A percentile compares a stretch with the other conserved stretches of the same genome.
phyloP scores from a whole-genome alignment of 2,888 invertebrate species.

The Stenodera caucasica region DNA sequence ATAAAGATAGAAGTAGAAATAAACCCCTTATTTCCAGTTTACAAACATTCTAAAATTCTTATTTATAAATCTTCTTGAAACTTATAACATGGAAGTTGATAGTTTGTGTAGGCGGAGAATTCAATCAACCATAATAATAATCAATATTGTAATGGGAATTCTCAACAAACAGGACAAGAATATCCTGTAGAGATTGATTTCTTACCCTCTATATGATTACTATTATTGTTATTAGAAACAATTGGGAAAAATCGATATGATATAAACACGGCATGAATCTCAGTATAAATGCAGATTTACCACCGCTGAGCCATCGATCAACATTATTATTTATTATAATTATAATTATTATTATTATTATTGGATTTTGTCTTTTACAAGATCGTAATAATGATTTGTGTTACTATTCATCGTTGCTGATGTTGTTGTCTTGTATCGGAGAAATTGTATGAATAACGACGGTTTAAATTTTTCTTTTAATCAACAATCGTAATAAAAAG shows the following conservation, averaged over 20 bases:
- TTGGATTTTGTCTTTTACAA: neutral
- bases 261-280: neutral
- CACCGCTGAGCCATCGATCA: neutral
- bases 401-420: neutral
- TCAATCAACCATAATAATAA: neutral
- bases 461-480: neutral
- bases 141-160: neutral
- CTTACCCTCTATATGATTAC: neutral
- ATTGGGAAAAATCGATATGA: neutral
- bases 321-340: neutral
- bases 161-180: neutral
- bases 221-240: no score
- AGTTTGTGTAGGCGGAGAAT: neutral
- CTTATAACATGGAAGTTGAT: neutral
- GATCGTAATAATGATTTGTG: conserved; percentile 3
- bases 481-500: neutral
- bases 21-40: neutral
- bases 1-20: neutral
- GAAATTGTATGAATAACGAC: neutral
- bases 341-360: no score
- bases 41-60: neutral
- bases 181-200: neutral
- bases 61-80: no score
- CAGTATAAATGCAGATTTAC: neutral
- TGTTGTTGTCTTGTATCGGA: neutral